Evolutionary conservation across 2,888 invertebrate genomes (phyloP), one percentile per base, ranked within the genome.

Genomic region (Caenorhabditis parvicauda): DNA sequence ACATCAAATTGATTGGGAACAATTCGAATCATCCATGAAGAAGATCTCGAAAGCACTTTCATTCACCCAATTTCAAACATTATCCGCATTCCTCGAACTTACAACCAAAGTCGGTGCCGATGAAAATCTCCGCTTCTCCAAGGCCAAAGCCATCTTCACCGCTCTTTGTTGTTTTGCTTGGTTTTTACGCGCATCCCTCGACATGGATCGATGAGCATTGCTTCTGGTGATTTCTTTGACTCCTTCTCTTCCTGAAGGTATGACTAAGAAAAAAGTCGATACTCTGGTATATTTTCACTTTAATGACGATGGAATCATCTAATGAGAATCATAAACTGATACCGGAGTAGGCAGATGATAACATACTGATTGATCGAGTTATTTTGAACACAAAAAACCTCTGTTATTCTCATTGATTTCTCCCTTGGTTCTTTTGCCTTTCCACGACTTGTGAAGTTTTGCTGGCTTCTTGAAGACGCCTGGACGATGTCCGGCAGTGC

Each of bases 401-500:
- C 68, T 53, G 46, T 58, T 65, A 12, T 67, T 65, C 32, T 60
- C 37, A 6, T 57, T 61, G 24, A 80, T 86, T 22, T 89, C 87
- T 9, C 93, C 89, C 85, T 96, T 95, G 21, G 91, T 92, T 28
- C 90, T 87, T 84, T 96, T 94, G 66, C 89, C 87, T 3, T 69
- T 69, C 66, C 91, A 91, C 65, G 89, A 89, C 84, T 95, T 96
- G 81, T 96, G 96, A 41, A 86, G 76, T 83, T 98, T 98, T 82
- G 96, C 96, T 62, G 88, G 87, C 83, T 95, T 94, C 82, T 96
- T 96, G 42, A 92, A 86, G 46, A 87, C 87, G 38, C 95, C 92
- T 29, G 93, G 86, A 54, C 92, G 87, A 85, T 96, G 95, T 14
- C 69, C 72, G 39, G 44, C 37, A 38, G 62, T 69, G 25, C 60